Conservation (phyloP, 2,797 vertebrate genomes). For the Poeciliopsis paucimaculata region DNA sequence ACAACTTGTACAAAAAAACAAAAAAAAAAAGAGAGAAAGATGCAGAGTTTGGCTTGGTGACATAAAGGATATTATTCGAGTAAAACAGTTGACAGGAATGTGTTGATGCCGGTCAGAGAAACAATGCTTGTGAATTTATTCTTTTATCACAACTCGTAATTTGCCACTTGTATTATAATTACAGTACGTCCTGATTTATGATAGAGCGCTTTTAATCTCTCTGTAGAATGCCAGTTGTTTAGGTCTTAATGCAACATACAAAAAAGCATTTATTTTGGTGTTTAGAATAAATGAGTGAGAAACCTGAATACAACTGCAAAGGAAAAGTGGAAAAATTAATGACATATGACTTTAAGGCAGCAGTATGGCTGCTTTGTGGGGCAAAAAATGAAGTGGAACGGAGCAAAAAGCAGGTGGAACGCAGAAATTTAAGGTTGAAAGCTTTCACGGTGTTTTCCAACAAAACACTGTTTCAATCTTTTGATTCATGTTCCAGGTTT, state of each 20-base stretch:
- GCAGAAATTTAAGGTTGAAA: background rate
- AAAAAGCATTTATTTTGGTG: too few species aligned
- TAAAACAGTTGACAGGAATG: background rate
- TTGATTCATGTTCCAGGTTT: background rate
- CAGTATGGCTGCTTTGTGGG: background rate
- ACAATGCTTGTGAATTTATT: background rate
- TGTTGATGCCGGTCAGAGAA: background rate
- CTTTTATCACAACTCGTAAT: background rate
- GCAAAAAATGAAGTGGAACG: background rate
- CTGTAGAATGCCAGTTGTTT: background rate
- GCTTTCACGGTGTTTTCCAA: background rate
- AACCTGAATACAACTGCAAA: background rate
- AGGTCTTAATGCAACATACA: background rate
- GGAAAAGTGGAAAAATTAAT: background rate
- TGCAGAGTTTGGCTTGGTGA: background rate
- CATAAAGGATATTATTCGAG: background rate
- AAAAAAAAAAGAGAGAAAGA: background rate
- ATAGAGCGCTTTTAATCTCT: background rate
- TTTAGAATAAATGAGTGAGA: background rate
- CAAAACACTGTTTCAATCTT: background rate
- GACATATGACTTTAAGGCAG: background rate
- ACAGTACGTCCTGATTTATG: background rate
- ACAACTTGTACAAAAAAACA: background rate
- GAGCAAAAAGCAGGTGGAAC: background rate
- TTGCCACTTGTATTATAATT: background rate